Base-by-base conservation (phyloP, 2,113 vertebrate genomes). In the Charadrius vociferus region DNA sequence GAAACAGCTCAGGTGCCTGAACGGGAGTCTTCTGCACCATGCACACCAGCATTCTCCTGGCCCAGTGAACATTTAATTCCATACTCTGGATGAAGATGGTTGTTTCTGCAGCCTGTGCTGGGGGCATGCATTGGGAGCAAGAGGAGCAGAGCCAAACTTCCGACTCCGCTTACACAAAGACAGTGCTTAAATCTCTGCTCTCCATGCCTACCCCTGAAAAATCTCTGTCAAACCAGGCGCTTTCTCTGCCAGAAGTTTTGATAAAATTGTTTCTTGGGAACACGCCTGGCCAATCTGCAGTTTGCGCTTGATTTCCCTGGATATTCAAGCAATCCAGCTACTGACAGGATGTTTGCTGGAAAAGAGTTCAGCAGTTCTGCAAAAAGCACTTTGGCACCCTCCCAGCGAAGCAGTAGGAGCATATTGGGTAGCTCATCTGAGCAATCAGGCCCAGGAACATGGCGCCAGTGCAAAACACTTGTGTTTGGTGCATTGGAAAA, bases 231-330 rank as follows among this genome's bases (percentile, higher is more conserved):
- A 62, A 90, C 29, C 78, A 58, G 56, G 22, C 36, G 1, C 50
- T 73, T 65, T 30, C 52, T 58, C 59, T 94, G 87, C 65, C 92
- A 90, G 52, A 50, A 59, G 70, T n/a, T 67, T 50, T 94, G 81
- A 92, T 90, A 67, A 87, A 87, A 70, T 58, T 90, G 22, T 89
- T 96, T 79, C 61, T 72, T 61, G 92, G 66, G 94, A 94, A 79
- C 13, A 50, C 0, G 3, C 87, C 81, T 94, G 85, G 37, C 61
- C 84, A 87, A 50, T 41, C 90, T 85, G 65, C 41, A 71, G 12
- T 26, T 78, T 81, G 81, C 1, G 2, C 86, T 50, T 50, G 72
- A 62, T 88, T 92, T 90, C 88, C 82, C 59, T 92, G 63, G 75
- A 23, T 85, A 82, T 68, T 88, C 67, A 65, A 88, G 86, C 72